phyloP scores from a whole-genome alignment of 2,797 vertebrate species.

The Melanotaenia nigrans region DNA sequence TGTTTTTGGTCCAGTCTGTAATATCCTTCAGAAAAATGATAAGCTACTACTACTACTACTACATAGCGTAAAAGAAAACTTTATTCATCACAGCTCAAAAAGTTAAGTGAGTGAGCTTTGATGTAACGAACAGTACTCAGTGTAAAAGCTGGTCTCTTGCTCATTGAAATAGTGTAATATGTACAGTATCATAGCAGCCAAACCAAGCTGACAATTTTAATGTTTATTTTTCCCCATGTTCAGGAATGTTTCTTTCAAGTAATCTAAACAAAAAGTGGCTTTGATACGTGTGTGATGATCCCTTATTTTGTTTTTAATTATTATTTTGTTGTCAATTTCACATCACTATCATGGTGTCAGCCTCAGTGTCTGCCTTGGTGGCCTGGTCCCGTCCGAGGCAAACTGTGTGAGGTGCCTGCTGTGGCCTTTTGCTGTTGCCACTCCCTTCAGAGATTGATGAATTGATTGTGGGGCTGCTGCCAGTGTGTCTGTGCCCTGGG shows the following conservation, averaged over 20 bases:
- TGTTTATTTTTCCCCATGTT: not conserved
- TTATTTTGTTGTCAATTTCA: constrained; percentile 39
- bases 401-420: constrained; percentile 75
- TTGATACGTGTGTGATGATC: constrained; percentile 8
- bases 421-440: constrained; percentile 78
- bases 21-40: constrained; percentile 9
- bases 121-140: constrained; percentile 11
- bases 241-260: not conserved
- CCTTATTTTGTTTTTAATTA: not conserved
- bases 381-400: constrained; percentile 69
- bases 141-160: not conserved
- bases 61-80: constrained; percentile 10
- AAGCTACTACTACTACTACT: not conserved
- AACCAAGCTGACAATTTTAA: not conserved
- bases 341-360: constrained; percentile 41
- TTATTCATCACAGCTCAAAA: not conserved
- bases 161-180: constrained; percentile 18
- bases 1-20: not conserved
- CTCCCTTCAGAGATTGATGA: constrained; percentile 85
- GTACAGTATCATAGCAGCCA: not conserved
- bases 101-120: constrained; percentile 2
- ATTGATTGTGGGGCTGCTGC: constrained; percentile 86
- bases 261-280: constrained; percentile 20
- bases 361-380: constrained; percentile 72
- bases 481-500: constrained; percentile 87